Conservation (phyloP, 1,140 invertebrate species). For the Geopemphigus sp. region DNA sequence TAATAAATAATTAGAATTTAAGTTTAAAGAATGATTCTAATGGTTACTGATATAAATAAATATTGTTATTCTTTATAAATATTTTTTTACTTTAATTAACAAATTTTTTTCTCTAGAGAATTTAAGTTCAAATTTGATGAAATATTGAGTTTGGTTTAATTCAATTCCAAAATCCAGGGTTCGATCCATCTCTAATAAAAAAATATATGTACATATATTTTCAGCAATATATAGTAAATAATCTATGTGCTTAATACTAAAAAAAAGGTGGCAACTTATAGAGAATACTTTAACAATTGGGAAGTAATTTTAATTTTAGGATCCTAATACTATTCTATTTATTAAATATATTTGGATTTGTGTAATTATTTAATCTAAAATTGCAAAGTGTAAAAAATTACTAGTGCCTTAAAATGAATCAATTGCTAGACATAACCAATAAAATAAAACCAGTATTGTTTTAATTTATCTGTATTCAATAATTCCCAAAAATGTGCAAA, state of each 20-base stretch:
- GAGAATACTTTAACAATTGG: background rate
- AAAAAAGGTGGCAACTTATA: background rate
- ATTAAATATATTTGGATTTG: constrained; percentile 27
- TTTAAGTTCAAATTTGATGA: too few relatives aligned
- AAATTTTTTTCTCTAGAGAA: too few relatives aligned
- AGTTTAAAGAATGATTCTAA: too few relatives aligned
- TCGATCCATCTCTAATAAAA: too few relatives aligned
- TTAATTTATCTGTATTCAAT: constrained; percentile 20
- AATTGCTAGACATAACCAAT: constrained; percentile 37
- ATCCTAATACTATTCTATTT: constrained; percentile 18
- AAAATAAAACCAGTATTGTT: constrained; percentile 21
- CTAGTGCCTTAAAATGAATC: constrained; percentile 41
- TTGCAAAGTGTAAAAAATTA: constrained; percentile 43
- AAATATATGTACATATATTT: background rate
- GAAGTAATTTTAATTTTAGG: background rate
- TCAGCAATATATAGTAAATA: background rate
- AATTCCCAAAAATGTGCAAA: constrained; percentile 44
- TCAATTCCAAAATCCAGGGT: too few relatives aligned
- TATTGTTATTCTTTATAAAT: too few relatives aligned
- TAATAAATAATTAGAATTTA: too few relatives aligned
- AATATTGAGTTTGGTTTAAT: too few relatives aligned
- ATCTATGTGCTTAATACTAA: constrained; percentile 5
- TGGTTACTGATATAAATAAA: too few relatives aligned
- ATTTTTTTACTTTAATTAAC: too few relatives aligned
- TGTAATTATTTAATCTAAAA: constrained; percentile 38